Evolutionary conservation across 1,140 invertebrate species (phyloP).

Genomic region (Monomorium pharaonis): DNA sequence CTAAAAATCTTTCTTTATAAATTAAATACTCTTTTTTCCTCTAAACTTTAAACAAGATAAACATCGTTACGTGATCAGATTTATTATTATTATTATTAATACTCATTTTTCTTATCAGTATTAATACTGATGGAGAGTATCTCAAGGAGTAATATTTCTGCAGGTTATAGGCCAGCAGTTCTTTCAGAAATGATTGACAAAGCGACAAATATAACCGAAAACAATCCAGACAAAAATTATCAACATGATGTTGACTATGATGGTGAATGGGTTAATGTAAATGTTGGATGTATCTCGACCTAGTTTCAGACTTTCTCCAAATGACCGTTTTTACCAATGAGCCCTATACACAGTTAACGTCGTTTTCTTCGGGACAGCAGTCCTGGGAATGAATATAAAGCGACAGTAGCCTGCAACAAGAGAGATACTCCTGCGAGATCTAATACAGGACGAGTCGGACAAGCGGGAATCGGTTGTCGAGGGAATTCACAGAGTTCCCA

Average conservation of each 20-base stretch:
- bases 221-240: neutral
- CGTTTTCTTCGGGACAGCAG: neutral
- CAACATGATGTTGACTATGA: neutral
- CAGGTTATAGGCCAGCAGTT: neutral
- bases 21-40: neutral
- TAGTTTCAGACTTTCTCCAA: slow-evolving; percentile 57
- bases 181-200: neutral
- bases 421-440: slow-evolving; percentile 20
- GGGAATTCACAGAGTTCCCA: slow-evolving; percentile 33
- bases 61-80: neutral
- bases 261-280: neutral
- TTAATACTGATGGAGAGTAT: neutral
- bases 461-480: slow-evolving; percentile 29
- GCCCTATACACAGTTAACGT: slow-evolving; percentile 48
- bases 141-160: neutral
- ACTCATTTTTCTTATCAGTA: neutral
- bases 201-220: neutral
- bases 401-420: neutral
- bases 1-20: neutral
- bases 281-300: neutral
- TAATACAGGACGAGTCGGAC: neutral
- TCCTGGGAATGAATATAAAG: slow-evolving; percentile 35
- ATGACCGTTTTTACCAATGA: slow-evolving; percentile 42
- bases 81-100: neutral
- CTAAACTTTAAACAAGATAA: neutral